Evolutionary conservation across 2,797 vertebrate species (phyloP).

Genomic region (Nothura maculosa): DNA sequence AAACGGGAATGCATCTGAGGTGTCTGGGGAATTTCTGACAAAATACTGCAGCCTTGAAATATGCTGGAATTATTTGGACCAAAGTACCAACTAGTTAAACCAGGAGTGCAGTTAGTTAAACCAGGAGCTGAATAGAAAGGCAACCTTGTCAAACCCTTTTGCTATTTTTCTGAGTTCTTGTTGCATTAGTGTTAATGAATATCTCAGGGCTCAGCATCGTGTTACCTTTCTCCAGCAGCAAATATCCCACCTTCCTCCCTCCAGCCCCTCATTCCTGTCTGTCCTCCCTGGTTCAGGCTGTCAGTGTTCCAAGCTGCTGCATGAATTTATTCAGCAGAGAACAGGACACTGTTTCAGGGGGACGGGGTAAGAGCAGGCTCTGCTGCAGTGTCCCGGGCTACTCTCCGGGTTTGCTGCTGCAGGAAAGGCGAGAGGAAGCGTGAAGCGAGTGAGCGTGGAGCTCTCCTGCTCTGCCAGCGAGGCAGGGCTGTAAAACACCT

Average conservation of each 20-base stretch:
- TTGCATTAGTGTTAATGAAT: neutral
- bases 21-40: neutral
- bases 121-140: neutral
- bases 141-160: neutral
- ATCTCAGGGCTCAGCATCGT: neutral
- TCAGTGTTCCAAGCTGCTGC: neutral
- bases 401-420: neutral
- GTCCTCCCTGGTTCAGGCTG: neutral
- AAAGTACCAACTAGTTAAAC: neutral
- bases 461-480: neutral
- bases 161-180: neutral
- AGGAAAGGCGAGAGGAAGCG: neutral
- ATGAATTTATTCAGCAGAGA: neutral
- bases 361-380: neutral
- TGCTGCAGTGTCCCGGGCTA: neutral
- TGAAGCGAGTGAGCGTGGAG: neutral
- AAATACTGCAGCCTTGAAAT: neutral
- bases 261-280: neutral
- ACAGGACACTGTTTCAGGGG: neutral
- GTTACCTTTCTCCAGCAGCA: neutral
- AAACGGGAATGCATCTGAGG: neutral
- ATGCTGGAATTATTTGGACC: neutral
- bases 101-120: neutral
- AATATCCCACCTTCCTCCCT: neutral
- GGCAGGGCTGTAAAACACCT: neutral